phyloP scores from a whole-genome alignment of 2,113 vertebrate species.

The Ochotona curzoniae region DNA sequence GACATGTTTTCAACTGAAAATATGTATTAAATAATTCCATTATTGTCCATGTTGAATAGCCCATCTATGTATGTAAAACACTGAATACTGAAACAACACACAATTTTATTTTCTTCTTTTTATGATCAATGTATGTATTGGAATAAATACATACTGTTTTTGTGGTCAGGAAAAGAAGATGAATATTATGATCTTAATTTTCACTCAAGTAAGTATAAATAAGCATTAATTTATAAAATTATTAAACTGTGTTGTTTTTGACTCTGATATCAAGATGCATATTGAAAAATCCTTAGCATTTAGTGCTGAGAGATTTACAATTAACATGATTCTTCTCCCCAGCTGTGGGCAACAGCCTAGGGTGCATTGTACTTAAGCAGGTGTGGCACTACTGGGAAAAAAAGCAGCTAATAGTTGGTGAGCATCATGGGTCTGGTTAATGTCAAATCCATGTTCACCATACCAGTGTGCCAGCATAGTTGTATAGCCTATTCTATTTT shows the following conservation, averaged over 20 bases:
- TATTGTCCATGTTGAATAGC: neutral
- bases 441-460: no score
- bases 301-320: neutral
- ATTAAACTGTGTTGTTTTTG: conserved; percentile 20
- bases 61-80: neutral
- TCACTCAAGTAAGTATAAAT: neutral
- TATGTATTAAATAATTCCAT: neutral
- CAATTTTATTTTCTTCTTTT: neutral
- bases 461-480: no score
- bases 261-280: neutral
- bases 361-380: no score
- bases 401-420: no score
- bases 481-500: no score
- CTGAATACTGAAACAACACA: neutral
- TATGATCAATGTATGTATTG: neutral
- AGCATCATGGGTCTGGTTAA: no score
- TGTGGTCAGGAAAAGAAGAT: neutral
- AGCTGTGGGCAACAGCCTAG: no score
- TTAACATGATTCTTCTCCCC: no score
- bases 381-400: no score
- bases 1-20: conserved; percentile 12
- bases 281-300: conserved; percentile 31
- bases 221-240: conserved; percentile 22
- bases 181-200: conserved; percentile 5
- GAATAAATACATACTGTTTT: neutral